Evolutionary conservation across 2,797 vertebrate genomes (phyloP), one percentile per base, ranked within the genome.

Genomic region (Channa striata): DNA sequence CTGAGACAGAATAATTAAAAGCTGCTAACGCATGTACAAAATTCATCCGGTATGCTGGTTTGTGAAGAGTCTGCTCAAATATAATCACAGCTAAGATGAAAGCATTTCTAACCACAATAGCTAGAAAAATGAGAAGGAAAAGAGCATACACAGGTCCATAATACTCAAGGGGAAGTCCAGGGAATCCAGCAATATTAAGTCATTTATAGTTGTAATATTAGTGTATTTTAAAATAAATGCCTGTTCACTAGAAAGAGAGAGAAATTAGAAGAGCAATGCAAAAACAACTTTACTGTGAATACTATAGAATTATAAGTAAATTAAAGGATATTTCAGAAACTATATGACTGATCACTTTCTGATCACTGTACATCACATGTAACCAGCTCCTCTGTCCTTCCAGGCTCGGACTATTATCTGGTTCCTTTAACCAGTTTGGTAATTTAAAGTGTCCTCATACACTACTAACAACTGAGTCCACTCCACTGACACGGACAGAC

Each of bases 141-240:
- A 89, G 23, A 36, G 48, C 39, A 0, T 76, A 86, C 11, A 91
- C 68, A 0, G 43, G 25, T 13, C 70, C 65, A 59, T 86, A 66
- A 77, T 92, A 87, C 12, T 81, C 20, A 11, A 77, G 56, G 2
- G 65, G 72, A 48, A 93, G 87, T 66, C 83, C 89, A 23, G 90
- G 89, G 54, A 94, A 94, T 59, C 93, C 94, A 51, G 71, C 52
- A 14, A 94, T 88, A 11, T 84, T 19, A 53, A 93, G 17, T 93
- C 60, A 11, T 72, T 83, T 50, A 91, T 61, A 6, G 40, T 73
- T 20, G 88, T 90, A 11, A 62, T 54, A 57, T 90, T 92, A 0
- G 17, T 70, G 36, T 61, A 13, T 39, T 48, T 54, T 82, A 90
- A 88, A 8, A 47, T 84, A 33, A 16, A 30, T 30, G 6, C 8